Base-by-base conservation (phyloP, 1,140 invertebrate genomes). In the Agrypnia vestita region DNA sequence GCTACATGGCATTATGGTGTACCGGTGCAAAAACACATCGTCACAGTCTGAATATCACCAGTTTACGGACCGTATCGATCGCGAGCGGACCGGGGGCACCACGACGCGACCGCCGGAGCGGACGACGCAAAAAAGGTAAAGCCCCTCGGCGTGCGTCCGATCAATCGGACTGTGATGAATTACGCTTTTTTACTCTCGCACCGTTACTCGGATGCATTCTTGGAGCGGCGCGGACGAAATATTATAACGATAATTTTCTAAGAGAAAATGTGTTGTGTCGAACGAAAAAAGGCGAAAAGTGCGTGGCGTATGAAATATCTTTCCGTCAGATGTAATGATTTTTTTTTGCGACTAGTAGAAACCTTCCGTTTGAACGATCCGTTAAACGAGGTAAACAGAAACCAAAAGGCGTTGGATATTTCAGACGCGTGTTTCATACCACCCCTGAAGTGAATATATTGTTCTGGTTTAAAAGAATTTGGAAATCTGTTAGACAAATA, bases 21-120 rank as follows among this genome's bases (percentile, higher is more conserved):
- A 35, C 17, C 75, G 55, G 46, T 64, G 61, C 75, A 76, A 76
- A 76, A 76, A 76, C n/a, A 17, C 47, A 21, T 35, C 53, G 80
- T 82, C 80, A 82, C 72, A 82, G 71, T 82, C 80, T 79, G 74
- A 47, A 82, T 82, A 62, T 64, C 62, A 43, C 47, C 44, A 75
- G 55, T 78, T 81, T 77, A 62, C 80, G 80, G 73, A 79, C 49
- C 62, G 77, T n/a, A 44, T 25, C 76, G 67, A 17, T 71, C 43
- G n/a, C 43, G 44, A 61, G 64, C 11, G 15, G 64, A 4, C 44
- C 15, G 12, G 15, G 6, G 4, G 21, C 15, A n/a, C 8, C 0
- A 13, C 9, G 55, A 59, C 55, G 9, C 3, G 17, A 59, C 55
- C 55, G 6, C 25, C 15, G 11, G 13, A 9, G 17, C 55, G 8